These are phyloP conservation scores for Panorpa germanica DNA, from an alignment of 2,888 invertebrate genomes.

Conservation along the genomic window DNA sequence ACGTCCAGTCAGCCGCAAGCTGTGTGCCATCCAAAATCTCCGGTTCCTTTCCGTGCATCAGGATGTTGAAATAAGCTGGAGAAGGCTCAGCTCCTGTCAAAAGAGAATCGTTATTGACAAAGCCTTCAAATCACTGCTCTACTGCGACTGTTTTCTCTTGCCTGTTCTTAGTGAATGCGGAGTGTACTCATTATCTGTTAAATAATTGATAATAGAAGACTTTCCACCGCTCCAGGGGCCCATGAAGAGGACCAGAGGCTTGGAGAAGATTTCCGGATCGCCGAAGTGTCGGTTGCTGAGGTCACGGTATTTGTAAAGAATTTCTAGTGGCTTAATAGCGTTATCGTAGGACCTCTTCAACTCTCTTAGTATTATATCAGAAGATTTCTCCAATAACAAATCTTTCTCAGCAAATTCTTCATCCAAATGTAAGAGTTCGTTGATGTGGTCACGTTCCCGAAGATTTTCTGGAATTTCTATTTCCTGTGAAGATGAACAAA, in stretches of 20 bases:
- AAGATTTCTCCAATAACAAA: slow-evolving; percentile 47
- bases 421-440: slow-evolving; percentile 59
- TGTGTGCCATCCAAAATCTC: slow-evolving; percentile 82
- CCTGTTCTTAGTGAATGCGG: slow-evolving; percentile 73
- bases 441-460: slow-evolving; percentile 61
- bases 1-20: slow-evolving; percentile 87
- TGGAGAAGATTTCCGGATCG: slow-evolving; percentile 88
- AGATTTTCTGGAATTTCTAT: slow-evolving; percentile 57
- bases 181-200: slow-evolving; percentile 72
- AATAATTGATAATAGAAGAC: slow-evolving; percentile 83
- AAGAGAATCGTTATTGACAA: slow-evolving; percentile 1
- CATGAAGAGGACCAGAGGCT: slow-evolving; percentile 82
- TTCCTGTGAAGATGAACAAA: slow-evolving; percentile 28
- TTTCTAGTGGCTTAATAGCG: slow-evolving; percentile 78
- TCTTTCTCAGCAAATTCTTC: slow-evolving; percentile 52
- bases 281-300: slow-evolving; percentile 82
- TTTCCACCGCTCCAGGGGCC: slow-evolving; percentile 96
- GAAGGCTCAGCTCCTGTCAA: slow-evolving; percentile 79
- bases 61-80: slow-evolving; percentile 79
- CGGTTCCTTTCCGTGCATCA: slow-evolving; percentile 74
- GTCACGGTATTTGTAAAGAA: slow-evolving; percentile 79
- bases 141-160: slow-evolving; percentile 20
- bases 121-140: slow-evolving; percentile 4
- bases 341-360: slow-evolving; percentile 71
- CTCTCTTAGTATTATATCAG: slow-evolving; percentile 63